These are phyloP conservation scores for Lepidocyrtinus sp. DNA, from an alignment of 2,888 invertebrate species.

Conservation along the genomic window DNA sequence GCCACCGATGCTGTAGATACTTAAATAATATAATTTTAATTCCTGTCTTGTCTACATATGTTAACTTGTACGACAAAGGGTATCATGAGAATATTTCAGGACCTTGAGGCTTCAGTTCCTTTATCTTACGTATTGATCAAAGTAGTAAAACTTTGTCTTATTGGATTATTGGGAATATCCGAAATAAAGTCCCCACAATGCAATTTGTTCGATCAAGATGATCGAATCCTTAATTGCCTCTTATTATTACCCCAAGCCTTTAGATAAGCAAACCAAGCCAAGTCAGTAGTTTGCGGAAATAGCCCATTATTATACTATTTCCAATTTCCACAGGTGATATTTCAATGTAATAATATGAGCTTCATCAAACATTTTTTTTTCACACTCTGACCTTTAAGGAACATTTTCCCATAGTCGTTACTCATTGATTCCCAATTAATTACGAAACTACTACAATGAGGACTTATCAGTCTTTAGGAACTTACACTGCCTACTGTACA, in stretches of 20 bases:
- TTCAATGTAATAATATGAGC: background rate
- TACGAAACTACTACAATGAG: background rate
- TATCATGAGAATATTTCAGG: background rate
- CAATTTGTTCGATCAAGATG: background rate
- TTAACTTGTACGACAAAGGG: background rate
- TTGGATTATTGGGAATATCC: too few species aligned
- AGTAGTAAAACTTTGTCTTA: too few species aligned
- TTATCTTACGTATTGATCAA: background rate
- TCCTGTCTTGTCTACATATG: too few species aligned
- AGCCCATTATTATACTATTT: slow-evolving; percentile 19
- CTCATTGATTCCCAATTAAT: background rate
- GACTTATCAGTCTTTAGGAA: background rate
- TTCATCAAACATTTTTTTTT: background rate
- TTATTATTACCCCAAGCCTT: background rate
- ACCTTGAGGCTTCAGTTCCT: background rate
- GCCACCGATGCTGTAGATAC: too few species aligned
- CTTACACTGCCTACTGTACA: too few species aligned
- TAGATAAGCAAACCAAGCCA: too few species aligned
- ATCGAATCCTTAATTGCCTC: background rate
- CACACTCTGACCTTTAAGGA: background rate
- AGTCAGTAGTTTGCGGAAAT: too few species aligned
- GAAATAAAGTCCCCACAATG: too few species aligned
- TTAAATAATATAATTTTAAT: too few species aligned
- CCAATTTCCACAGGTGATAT: slow-evolving; percentile 14
- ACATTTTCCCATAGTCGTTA: background rate